These are phyloP conservation scores for Bellardia pandia DNA, from an alignment of 2,888 invertebrate genomes.

Conservation along the genomic window DNA sequence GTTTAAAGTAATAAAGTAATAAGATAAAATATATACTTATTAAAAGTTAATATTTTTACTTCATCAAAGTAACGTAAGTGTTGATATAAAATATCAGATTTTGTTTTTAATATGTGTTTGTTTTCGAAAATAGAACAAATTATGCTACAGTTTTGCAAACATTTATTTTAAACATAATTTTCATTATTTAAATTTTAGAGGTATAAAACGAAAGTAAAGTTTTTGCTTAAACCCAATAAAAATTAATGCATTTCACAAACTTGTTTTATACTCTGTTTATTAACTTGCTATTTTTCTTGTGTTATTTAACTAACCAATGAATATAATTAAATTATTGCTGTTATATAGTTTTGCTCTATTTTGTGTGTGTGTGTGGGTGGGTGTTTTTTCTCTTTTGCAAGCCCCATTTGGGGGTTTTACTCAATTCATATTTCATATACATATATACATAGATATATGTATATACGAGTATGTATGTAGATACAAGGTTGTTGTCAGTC, in stretches of 20 bases:
- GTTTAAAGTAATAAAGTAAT: neutral
- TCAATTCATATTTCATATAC: neutral
- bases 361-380: neutral
- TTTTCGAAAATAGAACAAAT: too few species aligned
- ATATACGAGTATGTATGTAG: neutral
- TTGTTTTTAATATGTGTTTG: too few species aligned
- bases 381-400: neutral
- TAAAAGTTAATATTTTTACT: neutral
- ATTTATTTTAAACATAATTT: too few species aligned
- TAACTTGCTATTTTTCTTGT: neutral
- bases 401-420: constrained; percentile 39
- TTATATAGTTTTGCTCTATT: constrained; percentile 51
- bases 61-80: too few species aligned
- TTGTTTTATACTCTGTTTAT: neutral
- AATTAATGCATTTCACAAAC: neutral
- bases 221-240: too few species aligned
- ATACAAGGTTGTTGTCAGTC: constrained; percentile 49
- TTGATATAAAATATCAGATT: too few species aligned
- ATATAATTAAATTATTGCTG: constrained; percentile 53
- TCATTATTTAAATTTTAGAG: too few species aligned
- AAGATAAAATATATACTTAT: neutral
- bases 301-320: constrained; percentile 21
- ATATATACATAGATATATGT: neutral
- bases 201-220: too few species aligned
- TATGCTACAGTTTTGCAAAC: too few species aligned